Evolutionary conservation across 1,140 invertebrate genomes (phyloP), one percentile per base, ranked within the genome.

Genomic region (Drosophila pseudoobscura): DNA sequence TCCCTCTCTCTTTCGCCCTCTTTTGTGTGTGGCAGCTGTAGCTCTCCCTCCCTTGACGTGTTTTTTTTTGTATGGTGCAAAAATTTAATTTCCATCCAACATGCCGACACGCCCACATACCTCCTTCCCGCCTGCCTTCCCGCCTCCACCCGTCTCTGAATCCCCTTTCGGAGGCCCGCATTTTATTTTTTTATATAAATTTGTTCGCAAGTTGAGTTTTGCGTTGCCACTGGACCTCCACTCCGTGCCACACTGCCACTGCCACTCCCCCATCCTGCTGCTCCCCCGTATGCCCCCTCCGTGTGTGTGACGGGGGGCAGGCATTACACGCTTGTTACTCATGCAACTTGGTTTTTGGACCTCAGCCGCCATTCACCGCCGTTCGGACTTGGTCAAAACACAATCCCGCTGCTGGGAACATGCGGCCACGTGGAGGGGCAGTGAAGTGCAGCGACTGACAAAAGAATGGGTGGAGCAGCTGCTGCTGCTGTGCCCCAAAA

Each of bases 241-340:
- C 63, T 46, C 60, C 8, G 26, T 29, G 26, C 26, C 26, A 7
- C 29, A 31, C 7, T 31, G 7, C 29, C 29, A 2, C 29, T 9
- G 41, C 45, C 64, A 65, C 39, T 41, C 9, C 20, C 4, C 54
- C 45, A 29, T 17, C 43, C 35, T 35, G 8, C 47, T 31, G 26
- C n/a, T n/a, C 7, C 57, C 44, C 1, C 15, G 20, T 2, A 20
- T 31, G 22, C 43, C 24, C 11, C 35, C 50, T 54, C 52, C 43
- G 24, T 60, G 55, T 31, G 29, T 29, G 6, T 8, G 6, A 1
- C n/a, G 29, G 29, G 35, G 35, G 53, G 64, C 76, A 82, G 53
- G 64, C 76, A 82, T 82, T 82, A 82, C 79, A 85, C 65, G 82
- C 78, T 75, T 82, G 83, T 88, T 87, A 87, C 83, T 82, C 83